Percentiles rank a stretch among this genome's conserved stretches.
Evolutionary conservation across 53 echinoderm and acorn worm species (phyloP).

Genomic region (Temnopleurus reevesii): DNA sequence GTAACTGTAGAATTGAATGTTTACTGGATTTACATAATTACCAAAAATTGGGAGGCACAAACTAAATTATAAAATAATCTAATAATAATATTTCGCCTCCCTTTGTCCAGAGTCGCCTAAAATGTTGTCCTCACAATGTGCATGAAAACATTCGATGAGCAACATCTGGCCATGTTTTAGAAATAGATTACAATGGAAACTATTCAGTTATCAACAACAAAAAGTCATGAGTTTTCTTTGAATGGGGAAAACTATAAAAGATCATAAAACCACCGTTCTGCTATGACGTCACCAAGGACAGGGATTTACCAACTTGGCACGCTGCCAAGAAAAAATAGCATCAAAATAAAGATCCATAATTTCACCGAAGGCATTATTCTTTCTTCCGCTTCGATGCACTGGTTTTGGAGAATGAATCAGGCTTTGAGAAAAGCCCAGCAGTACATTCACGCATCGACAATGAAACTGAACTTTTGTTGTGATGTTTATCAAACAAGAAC

Average conservation of each 20-base stretch:
- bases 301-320: slow-evolving; percentile 34
- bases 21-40: too few species aligned
- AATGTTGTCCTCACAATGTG: too few species aligned
- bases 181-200: too few species aligned
- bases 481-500: neutral
- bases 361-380: neutral
- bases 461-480: neutral
- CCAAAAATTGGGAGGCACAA: too few species aligned
- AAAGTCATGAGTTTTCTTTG: neutral
- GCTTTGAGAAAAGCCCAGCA: neutral
- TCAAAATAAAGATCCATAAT: neutral
- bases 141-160: too few species aligned
- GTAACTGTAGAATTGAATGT: too few species aligned
- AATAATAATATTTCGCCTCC: too few species aligned
- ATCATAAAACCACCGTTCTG: too few species aligned
- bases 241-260: neutral
- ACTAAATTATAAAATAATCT: too few species aligned
- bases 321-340: neutral
- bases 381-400: slow-evolving; percentile 11
- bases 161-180: too few species aligned
- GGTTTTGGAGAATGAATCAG: neutral
- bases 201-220: neutral
- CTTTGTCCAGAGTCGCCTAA: too few species aligned
- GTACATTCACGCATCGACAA: neutral
- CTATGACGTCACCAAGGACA: neutral